Conservation (phyloP, 2,888 invertebrate genomes). For the Andrena hattorfiana region DNA sequence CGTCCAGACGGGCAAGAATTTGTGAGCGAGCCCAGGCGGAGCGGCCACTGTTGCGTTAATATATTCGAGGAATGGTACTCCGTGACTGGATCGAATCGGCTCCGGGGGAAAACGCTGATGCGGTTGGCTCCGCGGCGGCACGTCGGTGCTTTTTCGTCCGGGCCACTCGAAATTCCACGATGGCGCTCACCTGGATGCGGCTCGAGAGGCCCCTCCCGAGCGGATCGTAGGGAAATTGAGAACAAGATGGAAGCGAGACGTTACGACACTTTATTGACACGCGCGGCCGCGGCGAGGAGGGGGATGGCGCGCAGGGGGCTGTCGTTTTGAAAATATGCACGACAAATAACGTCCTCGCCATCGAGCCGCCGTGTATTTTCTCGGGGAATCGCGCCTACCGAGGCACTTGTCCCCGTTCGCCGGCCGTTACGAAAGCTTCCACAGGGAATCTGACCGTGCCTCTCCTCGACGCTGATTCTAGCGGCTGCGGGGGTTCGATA, state of each 20-base stretch:
- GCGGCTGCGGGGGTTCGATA: neutral
- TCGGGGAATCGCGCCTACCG: constrained; percentile 15
- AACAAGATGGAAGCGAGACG: constrained; percentile 39
- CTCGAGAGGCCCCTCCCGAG: constrained; percentile 10
- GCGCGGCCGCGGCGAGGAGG: neutral
- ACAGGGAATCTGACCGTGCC: constrained; percentile 9
- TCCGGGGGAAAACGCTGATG: constrained; percentile 20
- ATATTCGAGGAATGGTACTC: neutral
- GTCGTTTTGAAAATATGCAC: constrained; percentile 58
- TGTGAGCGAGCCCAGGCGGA: neutral
- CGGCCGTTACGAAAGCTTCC: constrained; percentile 29
- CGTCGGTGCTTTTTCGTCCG: neutral
- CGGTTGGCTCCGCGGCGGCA: neutral
- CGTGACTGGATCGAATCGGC: constrained; percentile 4
- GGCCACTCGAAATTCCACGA: constrained; percentile 6
- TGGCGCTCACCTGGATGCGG: neutral
- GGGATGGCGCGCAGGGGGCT: constrained; percentile 2
- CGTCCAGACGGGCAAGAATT: neutral
- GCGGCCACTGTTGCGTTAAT: neutral
- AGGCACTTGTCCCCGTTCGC: constrained; percentile 25
- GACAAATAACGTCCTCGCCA: constrained; percentile 46
- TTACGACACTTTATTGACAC: constrained; percentile 67
- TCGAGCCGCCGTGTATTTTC: neutral
- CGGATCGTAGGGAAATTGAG: constrained; percentile 52
- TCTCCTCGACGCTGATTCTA: neutral